Conservation (phyloP, 2,113 vertebrate species). For the Pimephales promelas region DNA sequence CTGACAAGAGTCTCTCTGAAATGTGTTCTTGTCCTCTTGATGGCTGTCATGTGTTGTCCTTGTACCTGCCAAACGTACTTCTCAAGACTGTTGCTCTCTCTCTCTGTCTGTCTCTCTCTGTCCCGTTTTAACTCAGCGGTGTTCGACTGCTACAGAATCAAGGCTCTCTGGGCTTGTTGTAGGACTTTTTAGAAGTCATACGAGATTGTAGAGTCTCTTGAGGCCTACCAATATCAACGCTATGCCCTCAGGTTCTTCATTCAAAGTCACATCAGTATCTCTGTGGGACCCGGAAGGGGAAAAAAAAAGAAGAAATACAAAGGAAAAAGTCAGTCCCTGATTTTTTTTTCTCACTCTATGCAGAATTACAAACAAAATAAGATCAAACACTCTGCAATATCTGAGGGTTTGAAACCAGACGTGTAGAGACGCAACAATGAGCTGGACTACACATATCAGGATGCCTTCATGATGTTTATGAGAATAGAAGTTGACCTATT, state of each 20-base stretch:
- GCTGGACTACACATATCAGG: slow-evolving; percentile 27
- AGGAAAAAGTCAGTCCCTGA: slow-evolving; percentile 61
- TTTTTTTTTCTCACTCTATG: slow-evolving; percentile 63
- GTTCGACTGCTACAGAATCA: slow-evolving; percentile 55
- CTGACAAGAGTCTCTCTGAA: slow-evolving; percentile 55
- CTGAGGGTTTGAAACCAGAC: slow-evolving; percentile 67
- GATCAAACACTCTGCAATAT: slow-evolving; percentile 70
- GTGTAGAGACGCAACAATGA: slow-evolving; percentile 63
- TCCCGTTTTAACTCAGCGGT: slow-evolving; percentile 47
- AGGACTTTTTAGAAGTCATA: slow-evolving; percentile 75
- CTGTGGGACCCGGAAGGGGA: slow-evolving; percentile 21
- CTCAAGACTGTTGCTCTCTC: slow-evolving; percentile 39
- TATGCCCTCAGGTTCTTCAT: slow-evolving; percentile 63
- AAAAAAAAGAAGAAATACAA: slow-evolving; percentile 53
- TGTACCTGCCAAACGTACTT: slow-evolving; percentile 38
- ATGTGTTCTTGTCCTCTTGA: slow-evolving; percentile 69
- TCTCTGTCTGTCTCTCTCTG: slow-evolving; percentile 49
- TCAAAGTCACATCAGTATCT: slow-evolving; percentile 65
- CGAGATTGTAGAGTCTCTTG: slow-evolving; percentile 53
- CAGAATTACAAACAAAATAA: slow-evolving; percentile 67
- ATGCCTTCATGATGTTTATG: slow-evolving; percentile 29
- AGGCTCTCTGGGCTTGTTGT: slow-evolving; percentile 61
- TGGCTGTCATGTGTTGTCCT: slow-evolving; percentile 62
- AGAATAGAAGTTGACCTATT: slow-evolving; percentile 53
- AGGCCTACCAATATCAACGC: slow-evolving; percentile 57